Evolutionary conservation across 2,888 invertebrate genomes (phyloP).

Genomic region (Macrosiphum euphorbiae): DNA sequence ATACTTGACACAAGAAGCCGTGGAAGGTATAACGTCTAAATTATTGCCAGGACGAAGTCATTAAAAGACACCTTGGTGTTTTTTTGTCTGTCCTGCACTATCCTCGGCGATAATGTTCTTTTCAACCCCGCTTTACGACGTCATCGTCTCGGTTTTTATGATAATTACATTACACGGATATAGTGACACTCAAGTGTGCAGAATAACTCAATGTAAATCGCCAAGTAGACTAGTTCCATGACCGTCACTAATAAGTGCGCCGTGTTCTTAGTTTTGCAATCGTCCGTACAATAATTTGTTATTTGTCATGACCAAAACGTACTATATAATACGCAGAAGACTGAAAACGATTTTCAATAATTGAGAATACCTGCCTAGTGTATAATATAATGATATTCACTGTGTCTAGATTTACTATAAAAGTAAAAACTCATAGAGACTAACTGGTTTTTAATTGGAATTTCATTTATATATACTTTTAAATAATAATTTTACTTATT

Average conservation of each 20-base stretch:
- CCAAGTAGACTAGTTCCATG: slow-evolving; percentile 50
- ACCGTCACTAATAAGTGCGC: slow-evolving; percentile 44
- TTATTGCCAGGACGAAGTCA: slow-evolving; percentile 57
- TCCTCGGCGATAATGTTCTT: slow-evolving; percentile 42
- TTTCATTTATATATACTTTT: background rate
- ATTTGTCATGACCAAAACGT: background rate
- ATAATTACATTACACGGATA: slow-evolving; percentile 48
- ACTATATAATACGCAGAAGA: background rate
- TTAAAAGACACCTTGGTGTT: slow-evolving; percentile 53
- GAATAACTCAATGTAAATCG: slow-evolving; percentile 44
- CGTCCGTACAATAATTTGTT: background rate
- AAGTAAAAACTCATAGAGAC: background rate
- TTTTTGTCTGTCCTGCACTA: slow-evolving; percentile 23
- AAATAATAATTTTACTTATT: background rate
- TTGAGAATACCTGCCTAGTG: background rate
- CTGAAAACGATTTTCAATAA: background rate
- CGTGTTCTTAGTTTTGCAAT: slow-evolving; percentile 27
- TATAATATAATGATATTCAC: background rate
- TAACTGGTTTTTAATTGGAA: slow-evolving; percentile 29
- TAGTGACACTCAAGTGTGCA: slow-evolving; percentile 14
- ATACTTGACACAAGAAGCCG: slow-evolving; percentile 53
- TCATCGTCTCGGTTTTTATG: slow-evolving; percentile 58
- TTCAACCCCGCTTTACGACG: slow-evolving; percentile 59
- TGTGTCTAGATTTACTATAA: background rate
- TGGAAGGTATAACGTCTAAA: slow-evolving; percentile 55